Evolutionary conservation across 2,888 invertebrate species (phyloP).

Genomic region (Polydrusus cervinus): DNA sequence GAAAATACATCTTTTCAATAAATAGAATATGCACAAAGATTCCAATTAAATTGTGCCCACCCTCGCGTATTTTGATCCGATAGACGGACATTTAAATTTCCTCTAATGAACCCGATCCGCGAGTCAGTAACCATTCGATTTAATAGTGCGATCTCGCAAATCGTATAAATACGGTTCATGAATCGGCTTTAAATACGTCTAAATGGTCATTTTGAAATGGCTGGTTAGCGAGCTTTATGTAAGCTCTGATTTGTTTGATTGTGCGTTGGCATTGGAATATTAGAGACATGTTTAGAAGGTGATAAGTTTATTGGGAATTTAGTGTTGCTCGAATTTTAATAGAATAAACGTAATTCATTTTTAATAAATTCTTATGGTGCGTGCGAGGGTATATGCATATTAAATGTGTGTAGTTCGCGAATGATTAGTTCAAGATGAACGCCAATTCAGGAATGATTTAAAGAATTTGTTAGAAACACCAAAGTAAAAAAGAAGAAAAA

Average conservation of each 20-base stretch:
- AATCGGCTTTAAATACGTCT: constrained; percentile 23
- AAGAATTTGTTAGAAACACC: too few relatives aligned
- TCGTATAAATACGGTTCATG: constrained; percentile 40
- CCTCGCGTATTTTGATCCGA: constrained; percentile 41
- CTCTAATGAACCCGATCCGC: constrained; percentile 47
- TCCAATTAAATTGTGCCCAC: constrained; percentile 30
- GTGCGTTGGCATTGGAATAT: background rate
- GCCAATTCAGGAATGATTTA: too few relatives aligned
- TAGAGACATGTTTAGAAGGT: constrained; percentile 6
- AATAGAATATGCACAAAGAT: too few relatives aligned
- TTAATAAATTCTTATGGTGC: too few relatives aligned
- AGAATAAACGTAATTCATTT: too few relatives aligned
- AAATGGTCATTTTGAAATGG: constrained; percentile 35
- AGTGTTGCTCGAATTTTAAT: background rate
- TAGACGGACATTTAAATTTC: constrained; percentile 48
- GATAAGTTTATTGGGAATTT: constrained; percentile 21
- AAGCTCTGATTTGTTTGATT: constrained; percentile 14
- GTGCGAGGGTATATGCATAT: too few relatives aligned
- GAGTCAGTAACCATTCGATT: constrained; percentile 45
- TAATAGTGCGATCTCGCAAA: constrained; percentile 48
- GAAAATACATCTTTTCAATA: too few relatives aligned
- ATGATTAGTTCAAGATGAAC: too few relatives aligned
- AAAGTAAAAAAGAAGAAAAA: too few relatives aligned
- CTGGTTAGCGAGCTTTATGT: constrained; percentile 31
- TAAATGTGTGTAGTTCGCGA: too few relatives aligned